These are phyloP conservation scores for Lerista edwardsae DNA, from an alignment of 2,797 vertebrate genomes.

Conservation along the genomic window DNA sequence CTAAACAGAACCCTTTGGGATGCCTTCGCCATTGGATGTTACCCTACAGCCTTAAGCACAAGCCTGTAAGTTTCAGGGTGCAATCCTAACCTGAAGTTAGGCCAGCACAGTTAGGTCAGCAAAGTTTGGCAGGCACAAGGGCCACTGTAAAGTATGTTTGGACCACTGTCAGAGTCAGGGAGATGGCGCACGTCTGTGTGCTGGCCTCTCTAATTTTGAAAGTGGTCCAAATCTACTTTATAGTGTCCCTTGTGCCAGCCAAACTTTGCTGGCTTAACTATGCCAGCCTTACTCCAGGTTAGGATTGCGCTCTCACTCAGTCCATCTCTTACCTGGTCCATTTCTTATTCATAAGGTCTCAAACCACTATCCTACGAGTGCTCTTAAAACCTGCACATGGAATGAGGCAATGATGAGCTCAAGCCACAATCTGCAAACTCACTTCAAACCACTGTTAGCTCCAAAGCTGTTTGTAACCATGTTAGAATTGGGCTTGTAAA, in stretches of 20 bases:
- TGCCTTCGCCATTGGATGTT: not conserved
- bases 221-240: too few species aligned
- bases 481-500: not conserved
- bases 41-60: not conserved
- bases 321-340: not conserved
- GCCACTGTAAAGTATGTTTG: too few species aligned
- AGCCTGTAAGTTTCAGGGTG: not conserved
- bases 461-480: not conserved
- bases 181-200: too few species aligned
- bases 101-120: too few species aligned
- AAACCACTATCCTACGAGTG: not conserved
- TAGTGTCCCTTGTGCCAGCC: too few species aligned
- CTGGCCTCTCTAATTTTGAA: too few species aligned
- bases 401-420: not conserved
- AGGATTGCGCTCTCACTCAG: too few species aligned
- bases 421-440: not conserved
- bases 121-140: too few species aligned
- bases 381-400: not conserved
- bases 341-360: not conserved
- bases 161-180: too few species aligned
- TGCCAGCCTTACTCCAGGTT: too few species aligned
- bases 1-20: not conserved
- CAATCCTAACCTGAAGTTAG: too few species aligned
- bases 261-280: too few species aligned
- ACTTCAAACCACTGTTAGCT: not conserved